Percentiles rank a stretch among this genome's conserved stretches.
phyloP scores from a whole-genome alignment of 2,888 invertebrate species.

The Drosophila heteroneura region DNA sequence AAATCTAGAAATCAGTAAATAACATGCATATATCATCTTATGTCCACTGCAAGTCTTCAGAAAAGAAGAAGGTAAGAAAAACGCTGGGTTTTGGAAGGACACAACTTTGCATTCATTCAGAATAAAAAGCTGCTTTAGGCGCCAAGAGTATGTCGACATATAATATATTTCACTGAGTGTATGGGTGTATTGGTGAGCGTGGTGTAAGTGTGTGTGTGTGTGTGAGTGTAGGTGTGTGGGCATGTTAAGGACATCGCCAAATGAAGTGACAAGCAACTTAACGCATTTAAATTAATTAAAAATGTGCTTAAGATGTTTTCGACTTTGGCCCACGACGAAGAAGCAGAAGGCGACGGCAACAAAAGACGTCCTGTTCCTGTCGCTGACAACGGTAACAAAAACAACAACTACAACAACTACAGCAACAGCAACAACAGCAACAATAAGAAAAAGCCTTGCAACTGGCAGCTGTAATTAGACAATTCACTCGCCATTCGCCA shows the following conservation, averaged over 20 bases:
- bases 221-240: constrained; percentile 22
- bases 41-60: neutral
- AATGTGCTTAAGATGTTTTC: constrained; percentile 81
- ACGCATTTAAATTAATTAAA: constrained; percentile 80
- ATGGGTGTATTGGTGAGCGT: neutral
- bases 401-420: constrained; percentile 29
- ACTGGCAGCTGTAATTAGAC: constrained; percentile 80
- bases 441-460: constrained; percentile 50
- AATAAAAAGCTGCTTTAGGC: neutral
- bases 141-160: neutral
- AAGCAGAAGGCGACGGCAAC: constrained; percentile 44
- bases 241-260: constrained; percentile 68
- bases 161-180: neutral
- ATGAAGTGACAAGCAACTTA: constrained; percentile 81
- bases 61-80: neutral
- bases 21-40: neutral
- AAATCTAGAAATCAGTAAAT: neutral
- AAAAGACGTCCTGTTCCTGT: constrained; percentile 59
- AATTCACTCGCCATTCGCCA: constrained; percentile 71
- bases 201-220: neutral
- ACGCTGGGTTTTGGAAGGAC: neutral
- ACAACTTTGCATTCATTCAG: neutral
- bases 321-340: constrained; percentile 42
- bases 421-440: constrained; percentile 19
- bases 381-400: constrained; percentile 58